Evolutionary conservation across 1,140 invertebrate genomes (phyloP), one percentile per base, ranked within the genome.

Genomic region (Zaprionus davidi): DNA sequence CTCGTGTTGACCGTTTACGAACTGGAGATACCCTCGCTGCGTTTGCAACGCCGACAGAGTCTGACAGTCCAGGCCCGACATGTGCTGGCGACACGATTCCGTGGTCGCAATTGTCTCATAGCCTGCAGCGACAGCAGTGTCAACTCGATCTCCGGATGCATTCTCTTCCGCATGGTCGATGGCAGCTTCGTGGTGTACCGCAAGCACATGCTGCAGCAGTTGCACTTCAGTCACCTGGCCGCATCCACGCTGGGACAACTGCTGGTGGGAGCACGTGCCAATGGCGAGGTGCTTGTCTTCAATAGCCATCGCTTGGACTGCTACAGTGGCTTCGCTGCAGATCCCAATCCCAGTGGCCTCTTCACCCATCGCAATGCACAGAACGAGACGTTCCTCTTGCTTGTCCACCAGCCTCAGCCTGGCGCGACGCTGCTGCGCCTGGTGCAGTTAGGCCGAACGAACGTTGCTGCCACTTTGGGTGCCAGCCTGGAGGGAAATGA

Each of bases 231-330:
- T n/a, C 59, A 81, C 6, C 46, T 92, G 11, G 46, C 59, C 4
- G 76, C 79, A 9, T 60, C 72, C 22, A 56, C 59, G 24, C 63
- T 51, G 11, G 85, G 84, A 5, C 78, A 79, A 15, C 65, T 86
- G 1, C 64, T 92, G 60, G 41, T 90, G 6, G 82, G 79, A 6
- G 77, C 78, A 1, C 76, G 71, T 1, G 34, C 53, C 58, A 92
- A 78, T 28, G 82, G 84, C 4, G 81, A 91, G 38, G 79, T 92
- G 11, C 41, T 87, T 31, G 58, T 91, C 6, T 92, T 91, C 53
- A 80, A 82, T 4, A 90, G 60, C 22, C 51, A 80, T 7, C 84
- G 83, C 12, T 55, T 92, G 62, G 85, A 92, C 57, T 92, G 91
- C 56, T 92, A 85, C 51, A 90, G 73, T 12, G 90, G 85, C 20